Evolutionary conservation across 2,797 vertebrate genomes (phyloP), one percentile per base, ranked within the genome.

Genomic region (Hozukius guyotensis): DNA sequence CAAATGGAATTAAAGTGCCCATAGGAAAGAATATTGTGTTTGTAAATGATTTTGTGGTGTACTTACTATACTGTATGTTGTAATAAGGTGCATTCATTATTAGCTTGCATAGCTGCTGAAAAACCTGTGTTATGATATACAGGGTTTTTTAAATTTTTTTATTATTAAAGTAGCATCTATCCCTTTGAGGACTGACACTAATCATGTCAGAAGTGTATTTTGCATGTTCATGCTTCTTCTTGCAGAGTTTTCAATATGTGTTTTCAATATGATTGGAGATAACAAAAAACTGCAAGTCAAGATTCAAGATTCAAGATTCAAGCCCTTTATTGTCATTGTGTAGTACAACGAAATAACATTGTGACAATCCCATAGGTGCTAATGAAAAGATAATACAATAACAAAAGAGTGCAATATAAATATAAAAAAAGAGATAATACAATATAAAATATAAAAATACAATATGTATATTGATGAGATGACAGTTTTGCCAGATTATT

Each of bases 1-100:
- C 96, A 96, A 98, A 96, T 95, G 80, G 93, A 96, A 97, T 95
- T 93, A 94, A 97, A 97, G 97, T 97, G 96, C 96, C 96, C 96
- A 95, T 87, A 92, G 86, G 60, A 90, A 81, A 82, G 0, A 84
- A 32, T 25, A 55, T 6, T 36, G 57, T 70, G 20, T 81, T 38
- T 68, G 36, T 24, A 6, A 36, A 69, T 60, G 5, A 34, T 27
- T 76, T 53, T 73, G 53, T 83, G 5, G 31, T 12, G 6, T 38
- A 25, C 13, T 24, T 36, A 16, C 22, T 72, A 1, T 32, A 16
- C 22, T 72, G 10, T 20, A 8, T 29, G 1, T 34, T 52, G 0
- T 60, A 10, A 76, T 31, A 66, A n/a, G 22, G 11, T 12, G 2
- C 4, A 14, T 60, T 38, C 6, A 8, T 29, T 16, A 34, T 16